Evolutionary conservation across 2,797 vertebrate species (phyloP), one percentile per base, ranked within the genome.

Genomic region (Propithecus perrieri): DNA sequence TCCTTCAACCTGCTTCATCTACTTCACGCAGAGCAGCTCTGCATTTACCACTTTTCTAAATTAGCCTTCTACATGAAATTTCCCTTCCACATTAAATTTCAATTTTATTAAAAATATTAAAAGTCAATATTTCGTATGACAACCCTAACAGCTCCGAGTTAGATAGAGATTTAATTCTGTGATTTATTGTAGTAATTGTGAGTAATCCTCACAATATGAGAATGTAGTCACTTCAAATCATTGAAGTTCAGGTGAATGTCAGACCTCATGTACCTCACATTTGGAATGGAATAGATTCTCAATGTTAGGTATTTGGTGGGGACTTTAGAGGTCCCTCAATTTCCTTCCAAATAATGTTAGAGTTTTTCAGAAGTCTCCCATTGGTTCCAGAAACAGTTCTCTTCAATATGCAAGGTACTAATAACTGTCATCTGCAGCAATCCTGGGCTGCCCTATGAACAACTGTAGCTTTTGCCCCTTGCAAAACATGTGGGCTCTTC

Each of bases 31-130:
- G 46, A 91, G 38, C 3, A 87, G 35, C 24, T 90, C 11, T 50
- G 28, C 22, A 78, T 38, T 93, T 63, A 81, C 28, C 9, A 85
- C 33, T 92, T 84, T 90, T 61, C 13, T 80, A 69, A 76, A 38
- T 30, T 83, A 43, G 17, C 1, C 14, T 84, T n/a, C 30, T 15
- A 20, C 7, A 26, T 24, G 24, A 84, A 4, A 88, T 84, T 89
- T 94, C 28, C 1, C 14, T 84, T n/a, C 30, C 9, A 20, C 17
- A 43, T 24, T 30, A 84, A 4, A 85, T 88, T 89, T 94, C 17
- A 84, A 43, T 43, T 83, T 93, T 41, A 83, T 65, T 90, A 74
- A 35, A 90, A 91, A 87, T 63, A 65, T 48, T 81, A 81, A 85
- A 96, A 78, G 30, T 79, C 33, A 41, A 8, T 78, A 65, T 65